phyloP scores from a whole-genome alignment of 1,140 invertebrate genomes.

The Diachasmimorpha longicaudata region DNA sequence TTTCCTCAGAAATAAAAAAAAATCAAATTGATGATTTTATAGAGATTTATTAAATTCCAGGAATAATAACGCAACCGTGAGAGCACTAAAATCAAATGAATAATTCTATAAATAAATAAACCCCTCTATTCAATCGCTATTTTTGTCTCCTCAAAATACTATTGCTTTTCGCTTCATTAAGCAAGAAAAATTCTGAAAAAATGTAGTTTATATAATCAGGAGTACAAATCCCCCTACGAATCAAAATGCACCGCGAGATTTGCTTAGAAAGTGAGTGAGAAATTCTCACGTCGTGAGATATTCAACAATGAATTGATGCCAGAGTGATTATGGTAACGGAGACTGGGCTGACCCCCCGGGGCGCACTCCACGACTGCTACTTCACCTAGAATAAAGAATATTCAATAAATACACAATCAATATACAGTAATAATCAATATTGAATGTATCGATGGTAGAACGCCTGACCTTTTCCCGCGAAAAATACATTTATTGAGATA shows the following conservation, averaged over 20 bases:
- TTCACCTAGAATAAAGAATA: neutral
- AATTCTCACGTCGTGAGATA: conserved; percentile 24
- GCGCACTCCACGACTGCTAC: neutral
- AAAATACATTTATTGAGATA: neutral
- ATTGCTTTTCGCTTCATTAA: too few species aligned
- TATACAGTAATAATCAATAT: neutral
- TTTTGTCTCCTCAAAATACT: too few species aligned
- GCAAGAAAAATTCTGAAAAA: too few species aligned
- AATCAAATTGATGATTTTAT: too few species aligned
- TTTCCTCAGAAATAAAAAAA: too few species aligned
- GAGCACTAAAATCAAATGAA: too few species aligned
- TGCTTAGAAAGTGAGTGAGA: conserved; percentile 19
- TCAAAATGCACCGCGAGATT: neutral
- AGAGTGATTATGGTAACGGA: neutral
- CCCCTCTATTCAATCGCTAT: too few species aligned
- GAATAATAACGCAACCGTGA: too few species aligned
- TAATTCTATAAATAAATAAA: too few species aligned
- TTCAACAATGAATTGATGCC: conserved; percentile 6
- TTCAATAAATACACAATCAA: neutral
- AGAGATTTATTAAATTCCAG: too few species aligned
- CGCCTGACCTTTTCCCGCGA: neutral
- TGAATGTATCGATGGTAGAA: too few species aligned
- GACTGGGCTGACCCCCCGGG: neutral
- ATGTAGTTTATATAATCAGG: too few species aligned
- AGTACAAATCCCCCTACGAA: neutral